phyloP scores from a whole-genome alignment of 1,140 invertebrate genomes.

The Nylanderia fulva region DNA sequence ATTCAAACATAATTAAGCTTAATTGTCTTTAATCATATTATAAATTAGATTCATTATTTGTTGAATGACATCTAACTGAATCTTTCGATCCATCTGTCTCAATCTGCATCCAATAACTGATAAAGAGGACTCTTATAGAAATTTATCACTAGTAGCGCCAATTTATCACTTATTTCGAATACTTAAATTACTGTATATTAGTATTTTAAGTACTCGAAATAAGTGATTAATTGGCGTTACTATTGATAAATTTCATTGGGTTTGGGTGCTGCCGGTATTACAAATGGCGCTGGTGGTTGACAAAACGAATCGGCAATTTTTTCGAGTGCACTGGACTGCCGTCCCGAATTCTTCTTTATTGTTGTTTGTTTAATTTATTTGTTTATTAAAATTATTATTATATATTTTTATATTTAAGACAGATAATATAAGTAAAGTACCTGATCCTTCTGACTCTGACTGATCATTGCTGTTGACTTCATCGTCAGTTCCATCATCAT shows the following conservation, averaged over 20 bases:
- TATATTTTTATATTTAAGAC: not conserved
- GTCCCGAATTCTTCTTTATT: not conserved
- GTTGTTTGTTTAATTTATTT: slow-evolving; percentile 14
- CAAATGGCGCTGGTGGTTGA: not conserved
- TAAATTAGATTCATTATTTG: not conserved
- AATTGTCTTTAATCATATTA: not conserved
- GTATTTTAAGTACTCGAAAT: no score
- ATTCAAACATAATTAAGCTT: no score
- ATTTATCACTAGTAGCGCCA: no score
- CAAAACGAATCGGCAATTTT: not conserved
- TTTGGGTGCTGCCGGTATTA: not conserved
- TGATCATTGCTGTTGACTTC: not conserved
- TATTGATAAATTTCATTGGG: not conserved
- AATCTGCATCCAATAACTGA: not conserved
- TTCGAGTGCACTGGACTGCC: not conserved
- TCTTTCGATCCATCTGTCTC: not conserved
- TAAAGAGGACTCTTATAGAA: not conserved
- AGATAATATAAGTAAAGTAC: not conserved
- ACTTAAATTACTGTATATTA: no score
- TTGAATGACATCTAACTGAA: not conserved
- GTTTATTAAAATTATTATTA: not conserved
- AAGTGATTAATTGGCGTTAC: no score
- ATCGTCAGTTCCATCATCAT: not conserved
- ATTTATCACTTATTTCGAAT: no score
- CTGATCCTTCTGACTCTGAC: not conserved